Percentiles rank a stretch among this genome's conserved stretches.
These are phyloP conservation scores for Sycophaga agraensis DNA, from an alignment of 1,140 invertebrate genomes.

Conservation along the genomic window DNA sequence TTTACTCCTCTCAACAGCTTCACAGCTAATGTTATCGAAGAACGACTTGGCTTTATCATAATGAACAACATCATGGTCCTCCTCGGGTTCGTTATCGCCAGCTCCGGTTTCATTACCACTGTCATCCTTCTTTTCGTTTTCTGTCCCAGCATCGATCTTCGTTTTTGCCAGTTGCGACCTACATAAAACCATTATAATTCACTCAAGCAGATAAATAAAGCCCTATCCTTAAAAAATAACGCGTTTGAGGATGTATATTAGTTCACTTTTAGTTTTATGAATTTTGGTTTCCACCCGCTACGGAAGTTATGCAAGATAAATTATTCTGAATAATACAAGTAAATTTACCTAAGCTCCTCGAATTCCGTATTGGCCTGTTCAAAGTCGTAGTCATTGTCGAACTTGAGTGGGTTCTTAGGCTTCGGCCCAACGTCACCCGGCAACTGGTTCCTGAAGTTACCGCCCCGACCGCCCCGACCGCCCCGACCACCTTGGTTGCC, in stretches of 20 bases:
- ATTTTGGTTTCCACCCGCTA: too few relatives aligned
- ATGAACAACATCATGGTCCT: conserved; percentile 70
- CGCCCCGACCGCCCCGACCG: conserved; percentile 36
- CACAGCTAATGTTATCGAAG: conserved; percentile 99
- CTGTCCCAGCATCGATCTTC: conserved; percentile 71
- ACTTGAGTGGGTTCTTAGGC: conserved; percentile 78
- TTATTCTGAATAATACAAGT: too few relatives aligned
- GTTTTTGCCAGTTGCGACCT: conserved; percentile 78
- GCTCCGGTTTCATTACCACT: conserved; percentile 82
- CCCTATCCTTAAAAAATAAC: too few relatives aligned
- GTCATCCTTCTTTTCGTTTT: conserved; percentile 80
- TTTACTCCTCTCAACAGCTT: conserved; percentile 89
- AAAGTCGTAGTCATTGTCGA: conserved; percentile 96
- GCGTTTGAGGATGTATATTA: too few relatives aligned
- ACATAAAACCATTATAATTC: too few relatives aligned
- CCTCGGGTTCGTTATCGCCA: conserved; percentile 75
- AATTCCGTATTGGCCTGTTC: conserved; percentile 96
- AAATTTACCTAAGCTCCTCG: conserved; percentile 79
- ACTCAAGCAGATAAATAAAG: too few relatives aligned
- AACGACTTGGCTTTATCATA: conserved; percentile 98
- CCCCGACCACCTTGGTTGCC: conserved; percentile 43
- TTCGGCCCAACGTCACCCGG: conserved; percentile 40
- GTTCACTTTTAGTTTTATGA: too few relatives aligned
- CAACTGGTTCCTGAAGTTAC: conserved; percentile 44
- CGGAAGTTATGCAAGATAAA: too few relatives aligned